Evolutionary conservation across 2,888 invertebrate genomes (phyloP), one percentile per base, ranked within the genome.

Genomic region (Noctua janthina): DNA sequence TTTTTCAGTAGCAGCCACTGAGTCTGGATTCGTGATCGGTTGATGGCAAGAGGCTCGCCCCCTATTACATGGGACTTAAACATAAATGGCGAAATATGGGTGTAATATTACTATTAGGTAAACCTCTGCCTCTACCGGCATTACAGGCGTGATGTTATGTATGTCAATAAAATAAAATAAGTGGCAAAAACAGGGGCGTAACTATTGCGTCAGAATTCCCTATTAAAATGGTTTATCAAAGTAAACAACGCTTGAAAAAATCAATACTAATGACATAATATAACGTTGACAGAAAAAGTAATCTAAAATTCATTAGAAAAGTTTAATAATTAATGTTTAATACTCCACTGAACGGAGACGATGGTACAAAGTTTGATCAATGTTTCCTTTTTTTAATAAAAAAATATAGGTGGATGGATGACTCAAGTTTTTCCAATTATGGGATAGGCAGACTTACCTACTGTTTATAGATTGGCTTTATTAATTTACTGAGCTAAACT

Each of bases 301-400:
- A 87, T 81, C 43, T 71, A 81, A 81, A 78, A 86, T 86, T 86
- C 78, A 87, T 87, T 87, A 84, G 23, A 85, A 87, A 86, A 86
- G 70, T 86, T 85, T 72, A 78, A 81, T 87, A 76, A 86, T 81
- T 81, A 84, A 76, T 74, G 59, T 81, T 81, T 71, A 74, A 81
- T 85, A 74, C 73, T 76, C 23, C 51, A 71, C 39, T 71, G 74
- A 87, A 68, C 73, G 29, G 35, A 74, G 77, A 73, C 66, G 68
- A 73, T 71, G 54, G 78, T 62, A 69, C 54, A 62, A 78, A 87
- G 78, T 87, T 87, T 76, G 70, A 78, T 81, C 46, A 64, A 76
- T 67, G 75, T 64, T 43, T 59, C 20, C 11, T 35, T 84, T 82
- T 86, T 74, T 81, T 54, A 39, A 59, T 66, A 70, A 64, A 67